Conservation (phyloP, 2,113 vertebrate species). For the Myrmecobius fasciatus region DNA sequence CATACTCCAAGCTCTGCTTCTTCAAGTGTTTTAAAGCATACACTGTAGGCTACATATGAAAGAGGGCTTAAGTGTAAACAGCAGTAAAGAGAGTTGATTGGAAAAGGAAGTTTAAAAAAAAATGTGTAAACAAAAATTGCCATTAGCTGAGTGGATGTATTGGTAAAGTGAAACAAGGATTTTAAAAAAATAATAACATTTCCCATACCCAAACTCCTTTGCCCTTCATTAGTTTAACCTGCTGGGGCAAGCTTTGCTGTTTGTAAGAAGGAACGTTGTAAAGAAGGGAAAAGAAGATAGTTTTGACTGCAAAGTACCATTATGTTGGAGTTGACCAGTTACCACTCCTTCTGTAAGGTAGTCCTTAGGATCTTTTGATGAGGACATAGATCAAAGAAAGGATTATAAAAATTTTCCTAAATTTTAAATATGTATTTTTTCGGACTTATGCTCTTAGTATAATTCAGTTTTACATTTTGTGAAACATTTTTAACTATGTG, state of each 20-base stretch:
- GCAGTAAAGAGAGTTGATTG: conserved; percentile 66
- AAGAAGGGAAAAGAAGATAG: neutral
- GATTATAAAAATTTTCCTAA: conserved; percentile 8
- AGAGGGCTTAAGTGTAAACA: conserved; percentile 45
- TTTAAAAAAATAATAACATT: conserved; percentile 44
- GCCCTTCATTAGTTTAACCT: conserved; percentile 12
- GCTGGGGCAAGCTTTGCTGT: conserved; percentile 2
- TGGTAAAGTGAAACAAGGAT: conserved; percentile 65
- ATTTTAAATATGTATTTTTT: conserved; percentile 40
- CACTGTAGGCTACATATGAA: conserved; percentile 75
- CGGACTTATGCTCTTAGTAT: conserved; percentile 21
- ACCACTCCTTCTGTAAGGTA: neutral
- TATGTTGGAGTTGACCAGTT: conserved; percentile 28
- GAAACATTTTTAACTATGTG: conserved; percentile 26
- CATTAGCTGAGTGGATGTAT: conserved; percentile 46
- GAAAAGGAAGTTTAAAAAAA: conserved; percentile 73
- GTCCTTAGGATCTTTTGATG: conserved; percentile 27
- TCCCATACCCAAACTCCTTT: neutral
- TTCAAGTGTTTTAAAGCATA: conserved; percentile 84
- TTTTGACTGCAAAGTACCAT: conserved; percentile 25
- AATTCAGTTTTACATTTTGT: conserved; percentile 49
- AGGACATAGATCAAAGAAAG: neutral
- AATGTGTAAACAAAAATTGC: conserved; percentile 39
- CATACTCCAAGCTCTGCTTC: conserved; percentile 86
- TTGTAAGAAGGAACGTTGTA: conserved; percentile 38